Percentiles rank a stretch among this genome's conserved stretches.
Conservation (phyloP, 2,888 invertebrate species). For the Antitype chi region DNA sequence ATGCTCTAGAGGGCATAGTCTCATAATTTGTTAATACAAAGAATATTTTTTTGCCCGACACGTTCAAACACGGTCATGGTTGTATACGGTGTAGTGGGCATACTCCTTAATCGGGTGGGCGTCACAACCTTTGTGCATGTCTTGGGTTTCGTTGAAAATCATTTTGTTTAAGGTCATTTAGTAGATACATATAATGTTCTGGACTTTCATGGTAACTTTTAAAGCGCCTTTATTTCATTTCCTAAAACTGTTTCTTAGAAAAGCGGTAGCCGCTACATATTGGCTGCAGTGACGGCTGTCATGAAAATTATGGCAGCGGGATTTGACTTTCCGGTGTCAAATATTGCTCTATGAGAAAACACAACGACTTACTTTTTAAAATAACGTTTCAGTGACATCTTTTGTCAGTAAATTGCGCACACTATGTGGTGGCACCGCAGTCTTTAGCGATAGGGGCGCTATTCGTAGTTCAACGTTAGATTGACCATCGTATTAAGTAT, state of each 20-base stretch:
- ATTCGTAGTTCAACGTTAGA: neutral
- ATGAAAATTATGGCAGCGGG: too few species aligned
- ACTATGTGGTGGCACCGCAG: too few species aligned
- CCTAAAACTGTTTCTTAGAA: too few species aligned
- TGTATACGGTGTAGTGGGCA: neutral
- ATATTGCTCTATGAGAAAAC: too few species aligned
- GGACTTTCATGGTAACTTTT: too few species aligned
- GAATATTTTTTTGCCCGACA: neutral
- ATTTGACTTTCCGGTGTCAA: too few species aligned
- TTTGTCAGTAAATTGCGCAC: too few species aligned
- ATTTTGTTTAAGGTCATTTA: constrained; percentile 11
- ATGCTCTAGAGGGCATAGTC: neutral
- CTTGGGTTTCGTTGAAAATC: constrained; percentile 30
- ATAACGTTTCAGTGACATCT: too few species aligned
- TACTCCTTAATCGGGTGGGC: neutral
- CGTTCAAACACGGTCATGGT: neutral
- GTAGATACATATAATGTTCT: neutral
- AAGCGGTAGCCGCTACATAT: too few species aligned
- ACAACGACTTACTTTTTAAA: too few species aligned
- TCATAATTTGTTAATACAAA: neutral
- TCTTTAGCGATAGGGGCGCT: neutral
- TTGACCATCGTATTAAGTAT: too few species aligned
- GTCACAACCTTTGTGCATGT: constrained; percentile 38
- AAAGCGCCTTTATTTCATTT: neutral
- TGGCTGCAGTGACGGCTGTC: too few species aligned